A percentile compares a stretch with the other conserved stretches of the same genome.
Evolutionary conservation across 2,888 invertebrate species (phyloP).

Genomic region (Scaptomyza caliginosa): DNA sequence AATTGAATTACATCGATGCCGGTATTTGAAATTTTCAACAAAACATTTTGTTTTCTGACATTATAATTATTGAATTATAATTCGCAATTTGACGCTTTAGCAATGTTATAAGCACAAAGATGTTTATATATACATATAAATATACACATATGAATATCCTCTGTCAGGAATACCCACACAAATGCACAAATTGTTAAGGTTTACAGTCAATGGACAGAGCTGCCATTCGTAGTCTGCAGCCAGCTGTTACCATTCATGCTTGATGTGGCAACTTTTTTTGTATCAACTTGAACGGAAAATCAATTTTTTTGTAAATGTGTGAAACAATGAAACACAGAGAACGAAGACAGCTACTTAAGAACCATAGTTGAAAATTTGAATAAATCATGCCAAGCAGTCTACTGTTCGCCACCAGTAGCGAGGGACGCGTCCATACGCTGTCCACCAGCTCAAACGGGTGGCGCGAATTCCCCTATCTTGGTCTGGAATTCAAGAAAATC

Average conservation of each 20-base stretch:
- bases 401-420: slow-evolving; percentile 93
- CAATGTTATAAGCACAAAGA: too few relatives aligned
- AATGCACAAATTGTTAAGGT: background rate
- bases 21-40: background rate
- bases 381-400: slow-evolving; percentile 88
- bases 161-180: background rate
- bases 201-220: background rate
- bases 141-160: too few relatives aligned
- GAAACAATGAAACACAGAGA: slow-evolving; percentile 46
- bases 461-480: slow-evolving; percentile 92
- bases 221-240: slow-evolving; percentile 19
- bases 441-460: slow-evolving; percentile 92
- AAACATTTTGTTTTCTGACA: background rate
- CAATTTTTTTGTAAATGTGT: slow-evolving; percentile 42
- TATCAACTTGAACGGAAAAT: slow-evolving; percentile 49
- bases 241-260: slow-evolving; percentile 34
- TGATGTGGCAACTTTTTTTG: slow-evolving; percentile 39
- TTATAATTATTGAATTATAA: background rate
- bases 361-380: slow-evolving; percentile 14
- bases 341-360: background rate
- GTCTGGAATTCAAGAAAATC: slow-evolving; percentile 94
- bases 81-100: too few relatives aligned
- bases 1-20: background rate
- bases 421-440: slow-evolving; percentile 93
- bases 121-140: too few relatives aligned